Percentiles rank a stretch among this genome's conserved stretches.
Conservation (phyloP, 2,888 invertebrate genomes). For the Drosophila gaucha region DNA sequence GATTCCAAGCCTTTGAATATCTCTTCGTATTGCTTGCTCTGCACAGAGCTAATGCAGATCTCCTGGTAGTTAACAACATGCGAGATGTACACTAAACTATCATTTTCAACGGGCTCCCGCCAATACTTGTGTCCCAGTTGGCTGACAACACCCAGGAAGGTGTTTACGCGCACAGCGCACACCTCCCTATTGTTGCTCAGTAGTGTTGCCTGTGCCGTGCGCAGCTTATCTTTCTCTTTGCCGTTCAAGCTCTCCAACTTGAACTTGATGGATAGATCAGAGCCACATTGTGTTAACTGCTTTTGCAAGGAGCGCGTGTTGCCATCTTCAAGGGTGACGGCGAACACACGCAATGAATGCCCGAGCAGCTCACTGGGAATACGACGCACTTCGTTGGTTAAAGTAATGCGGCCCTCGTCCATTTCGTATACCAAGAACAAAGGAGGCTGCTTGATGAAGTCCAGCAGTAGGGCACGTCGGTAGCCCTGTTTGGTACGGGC, state of each 20-base stretch:
- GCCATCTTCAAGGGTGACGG: conserved; percentile 16
- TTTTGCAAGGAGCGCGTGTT: not conserved
- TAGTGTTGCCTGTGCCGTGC: conserved; percentile 17
- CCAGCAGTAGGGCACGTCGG: conserved; percentile 55
- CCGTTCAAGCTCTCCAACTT: not conserved
- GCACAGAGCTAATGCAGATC: conserved; percentile 43
- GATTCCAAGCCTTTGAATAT: conserved; percentile 41
- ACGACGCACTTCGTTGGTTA: conserved; percentile 43
- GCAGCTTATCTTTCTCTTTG: not conserved
- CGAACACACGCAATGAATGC: conserved; percentile 34
- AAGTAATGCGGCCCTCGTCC: conserved; percentile 55
- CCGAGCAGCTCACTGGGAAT: conserved; percentile 43
- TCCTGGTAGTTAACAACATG: conserved; percentile 32
- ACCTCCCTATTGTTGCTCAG: conserved; percentile 10
- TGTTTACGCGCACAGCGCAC: conserved; percentile 25
- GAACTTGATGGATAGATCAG: conserved; percentile 38
- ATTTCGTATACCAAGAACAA: conserved; percentile 57
- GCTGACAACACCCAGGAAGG: conserved; percentile 36
- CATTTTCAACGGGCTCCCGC: conserved; percentile 39
- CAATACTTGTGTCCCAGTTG: conserved; percentile 48
- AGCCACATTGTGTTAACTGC: not conserved
- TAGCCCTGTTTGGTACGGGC: conserved; percentile 40
- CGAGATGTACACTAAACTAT: conserved; percentile 47
- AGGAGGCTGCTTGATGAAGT: conserved; percentile 24
- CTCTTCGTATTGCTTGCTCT: conserved; percentile 28